Evolutionary conservation across 1,140 invertebrate species (phyloP).

Genomic region (Cydia amplana): DNA sequence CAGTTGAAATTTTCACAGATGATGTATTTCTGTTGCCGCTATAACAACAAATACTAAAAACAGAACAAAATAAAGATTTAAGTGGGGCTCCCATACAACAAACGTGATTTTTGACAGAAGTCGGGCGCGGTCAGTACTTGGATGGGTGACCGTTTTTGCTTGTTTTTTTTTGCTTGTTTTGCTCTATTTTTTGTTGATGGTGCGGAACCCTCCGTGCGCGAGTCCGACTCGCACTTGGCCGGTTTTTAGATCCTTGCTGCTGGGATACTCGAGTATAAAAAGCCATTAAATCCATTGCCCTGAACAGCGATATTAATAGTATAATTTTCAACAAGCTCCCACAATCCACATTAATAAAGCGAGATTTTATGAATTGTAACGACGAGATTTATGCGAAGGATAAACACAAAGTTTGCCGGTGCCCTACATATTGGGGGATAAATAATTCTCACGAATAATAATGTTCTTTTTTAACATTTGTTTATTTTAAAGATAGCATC

Average conservation of each 20-base stretch:
- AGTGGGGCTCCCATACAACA: too few relatives aligned
- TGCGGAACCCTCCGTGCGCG: too few relatives aligned
- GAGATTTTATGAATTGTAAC: conserved; percentile 32
- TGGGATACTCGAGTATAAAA: neutral
- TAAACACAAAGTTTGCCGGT: conserved; percentile 19
- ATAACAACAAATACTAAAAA: too few relatives aligned
- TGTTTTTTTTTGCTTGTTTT: too few relatives aligned
- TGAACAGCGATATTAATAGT: neutral
- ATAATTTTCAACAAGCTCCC: conserved; percentile 23
- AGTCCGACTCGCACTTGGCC: too few relatives aligned
- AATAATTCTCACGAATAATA: conserved; percentile 24
- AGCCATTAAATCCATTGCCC: neutral
- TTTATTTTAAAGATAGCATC: conserved; percentile 2
- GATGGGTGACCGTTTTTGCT: too few relatives aligned
- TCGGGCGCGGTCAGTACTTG: too few relatives aligned
- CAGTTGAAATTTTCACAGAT: too few relatives aligned
- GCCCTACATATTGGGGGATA: conserved; percentile 14
- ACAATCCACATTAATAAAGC: conserved; percentile 32
- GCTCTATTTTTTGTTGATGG: too few relatives aligned
- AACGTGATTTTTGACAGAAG: too few relatives aligned
- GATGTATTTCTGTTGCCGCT: too few relatives aligned
- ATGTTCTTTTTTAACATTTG: neutral
- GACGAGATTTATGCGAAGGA: conserved; percentile 22
- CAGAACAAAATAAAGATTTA: too few relatives aligned
- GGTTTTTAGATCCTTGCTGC: neutral